Evolutionary conservation across 1,140 invertebrate species (phyloP).

Genomic region (Ips typographus): DNA sequence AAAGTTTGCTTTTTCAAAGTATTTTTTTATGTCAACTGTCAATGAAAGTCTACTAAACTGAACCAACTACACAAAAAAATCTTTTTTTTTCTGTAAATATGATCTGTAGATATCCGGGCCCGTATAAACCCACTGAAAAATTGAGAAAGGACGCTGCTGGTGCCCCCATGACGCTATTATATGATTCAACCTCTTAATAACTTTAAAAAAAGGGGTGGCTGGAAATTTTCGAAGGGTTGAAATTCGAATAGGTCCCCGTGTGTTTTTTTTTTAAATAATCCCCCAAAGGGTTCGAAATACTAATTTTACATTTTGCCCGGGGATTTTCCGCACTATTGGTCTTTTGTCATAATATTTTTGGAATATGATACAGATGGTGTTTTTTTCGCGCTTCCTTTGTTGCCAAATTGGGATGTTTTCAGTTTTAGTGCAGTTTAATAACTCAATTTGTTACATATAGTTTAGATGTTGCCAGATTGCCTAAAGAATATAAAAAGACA

Average conservation of each 20-base stretch:
- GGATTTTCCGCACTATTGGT: conserved; percentile 27
- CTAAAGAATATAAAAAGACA: too few species aligned
- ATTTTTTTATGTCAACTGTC: too few species aligned
- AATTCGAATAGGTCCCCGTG: too few species aligned
- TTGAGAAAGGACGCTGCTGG: too few species aligned
- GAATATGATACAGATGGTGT: conserved; percentile 25
- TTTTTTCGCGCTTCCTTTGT: too few species aligned
- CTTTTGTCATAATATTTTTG: conserved; percentile 30
- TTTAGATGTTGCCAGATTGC: too few species aligned
- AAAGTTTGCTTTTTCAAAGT: too few species aligned
- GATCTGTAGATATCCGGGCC: neutral
- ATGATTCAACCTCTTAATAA: conserved; percentile 32
- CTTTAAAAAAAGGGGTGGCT: conserved; percentile 19
- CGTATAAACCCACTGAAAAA: conserved; percentile 1
- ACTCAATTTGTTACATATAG: too few species aligned
- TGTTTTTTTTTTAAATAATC: conserved; percentile 26
- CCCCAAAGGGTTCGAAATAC: conserved; percentile 15
- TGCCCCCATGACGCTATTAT: conserved; percentile 21
- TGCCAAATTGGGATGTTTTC: too few species aligned
- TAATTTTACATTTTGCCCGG: conserved; percentile 23
- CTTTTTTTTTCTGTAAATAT: conserved; percentile 7
- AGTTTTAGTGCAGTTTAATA: too few species aligned
- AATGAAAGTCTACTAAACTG: too few species aligned
- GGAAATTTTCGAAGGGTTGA: conserved; percentile 20
- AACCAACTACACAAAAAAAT: too few species aligned